Percentiles rank a stretch among this genome's conserved stretches.
Conservation (phyloP, 64 coral and sea anemone genomes). For the Orbicella faveolata region DNA sequence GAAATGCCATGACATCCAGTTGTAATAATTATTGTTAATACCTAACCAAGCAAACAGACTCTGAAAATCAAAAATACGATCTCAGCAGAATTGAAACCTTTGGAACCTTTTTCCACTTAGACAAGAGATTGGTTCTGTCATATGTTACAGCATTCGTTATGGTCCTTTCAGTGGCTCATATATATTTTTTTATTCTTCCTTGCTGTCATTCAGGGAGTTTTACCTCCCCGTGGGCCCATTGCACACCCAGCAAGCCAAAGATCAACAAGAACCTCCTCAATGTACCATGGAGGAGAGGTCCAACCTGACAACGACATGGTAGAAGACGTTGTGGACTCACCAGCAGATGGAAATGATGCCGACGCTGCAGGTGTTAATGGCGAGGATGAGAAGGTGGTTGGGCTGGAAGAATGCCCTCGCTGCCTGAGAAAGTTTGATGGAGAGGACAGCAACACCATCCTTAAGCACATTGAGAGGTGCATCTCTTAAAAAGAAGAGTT, state of each 20-base stretch:
- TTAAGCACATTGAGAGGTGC: constrained; percentile 47
- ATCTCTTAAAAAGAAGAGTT: background rate
- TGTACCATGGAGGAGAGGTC: constrained; percentile 36
- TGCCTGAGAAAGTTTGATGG: constrained; percentile 32
- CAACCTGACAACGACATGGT: background rate
- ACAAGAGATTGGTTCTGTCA: too few relatives aligned
- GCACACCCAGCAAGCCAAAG: background rate
- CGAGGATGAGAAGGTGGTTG: background rate
- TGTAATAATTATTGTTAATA: too few relatives aligned
- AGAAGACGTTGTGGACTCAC: constrained; percentile 11
- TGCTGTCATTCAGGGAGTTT: background rate
- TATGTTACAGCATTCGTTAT: too few relatives aligned
- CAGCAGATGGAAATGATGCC: background rate
- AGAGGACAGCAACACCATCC: background rate
- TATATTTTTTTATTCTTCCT: background rate
- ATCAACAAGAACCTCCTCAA: background rate
- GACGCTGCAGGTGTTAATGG: background rate
- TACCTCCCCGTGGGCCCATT: background rate
- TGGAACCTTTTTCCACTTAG: too few relatives aligned
- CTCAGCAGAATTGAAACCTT: too few relatives aligned
- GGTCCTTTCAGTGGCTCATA: background rate
- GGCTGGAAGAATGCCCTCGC: constrained; percentile 27
- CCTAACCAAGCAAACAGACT: too few relatives aligned
- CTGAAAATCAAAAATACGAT: too few relatives aligned
- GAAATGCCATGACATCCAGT: too few relatives aligned